These are phyloP conservation scores for Amphipoea lucens DNA, from an alignment of 2,888 invertebrate species.

Conservation along the genomic window DNA sequence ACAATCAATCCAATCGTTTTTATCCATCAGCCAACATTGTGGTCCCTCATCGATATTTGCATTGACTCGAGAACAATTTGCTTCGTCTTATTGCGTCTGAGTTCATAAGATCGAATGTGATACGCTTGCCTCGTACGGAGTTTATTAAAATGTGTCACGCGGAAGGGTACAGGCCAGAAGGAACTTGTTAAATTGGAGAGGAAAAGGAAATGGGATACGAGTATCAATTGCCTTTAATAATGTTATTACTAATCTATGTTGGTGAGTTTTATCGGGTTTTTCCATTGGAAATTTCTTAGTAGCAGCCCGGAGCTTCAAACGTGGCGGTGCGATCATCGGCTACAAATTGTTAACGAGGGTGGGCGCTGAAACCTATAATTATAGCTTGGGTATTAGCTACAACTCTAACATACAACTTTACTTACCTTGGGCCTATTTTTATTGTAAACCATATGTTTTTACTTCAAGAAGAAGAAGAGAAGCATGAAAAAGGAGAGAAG, in stretches of 20 bases:
- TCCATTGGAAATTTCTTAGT: background rate
- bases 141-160: slow-evolving; percentile 34
- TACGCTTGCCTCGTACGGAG: slow-evolving; percentile 12
- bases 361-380: too few species aligned
- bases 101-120: slow-evolving; percentile 33
- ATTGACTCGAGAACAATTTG: slow-evolving; percentile 16
- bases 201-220: slow-evolving; percentile 10
- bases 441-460: too few species aligned
- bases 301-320: background rate
- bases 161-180: slow-evolving; percentile 7
- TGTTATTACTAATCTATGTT: background rate
- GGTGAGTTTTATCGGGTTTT: background rate
- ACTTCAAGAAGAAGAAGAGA: too few species aligned
- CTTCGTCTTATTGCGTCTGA: slow-evolving; percentile 34
- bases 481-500: too few species aligned
- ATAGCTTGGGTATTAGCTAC: too few species aligned
- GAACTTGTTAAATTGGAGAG: slow-evolving; percentile 15
- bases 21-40: slow-evolving; percentile 17
- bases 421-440: too few species aligned
- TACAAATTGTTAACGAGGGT: too few species aligned
- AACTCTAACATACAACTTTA: too few species aligned
- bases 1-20: slow-evolving; percentile 1
- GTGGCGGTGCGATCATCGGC: background rate
- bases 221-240: background rate
- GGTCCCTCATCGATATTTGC: slow-evolving; percentile 28